Evolutionary conservation across 2,113 vertebrate species (phyloP), one percentile per base, ranked within the genome.

Genomic region (Solea solea): DNA sequence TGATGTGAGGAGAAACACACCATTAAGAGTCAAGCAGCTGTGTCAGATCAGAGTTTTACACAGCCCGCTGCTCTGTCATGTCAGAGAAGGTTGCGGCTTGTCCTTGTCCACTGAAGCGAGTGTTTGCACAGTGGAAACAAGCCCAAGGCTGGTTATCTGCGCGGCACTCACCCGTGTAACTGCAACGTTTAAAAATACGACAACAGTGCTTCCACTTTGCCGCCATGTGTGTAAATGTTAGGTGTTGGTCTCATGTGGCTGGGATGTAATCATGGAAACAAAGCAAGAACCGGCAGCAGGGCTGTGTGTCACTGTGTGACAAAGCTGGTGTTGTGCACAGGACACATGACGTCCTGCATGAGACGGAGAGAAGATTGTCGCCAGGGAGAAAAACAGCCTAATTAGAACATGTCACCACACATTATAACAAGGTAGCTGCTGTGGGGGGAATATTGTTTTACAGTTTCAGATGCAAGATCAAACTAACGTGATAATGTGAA

Each of bases 11-110:
- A 74, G 80, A 76, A 81, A 85, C 71, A 74, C 87, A 27, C 74
- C 79, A 76, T 89, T 88, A 78, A 67, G 90, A 86, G 53, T 82
- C 83, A 88, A 89, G 81, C 86, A 85, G 84, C 88, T 90, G 87
- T 88, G 84, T 86, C 78, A 69, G 80, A 88, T 86, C 83, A 70
- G 69, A 69, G 75, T 80, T 64, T 83, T 76, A 74, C 70, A 85
- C 86, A 83, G 86, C 69, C 74, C 49, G 25, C 80, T 73, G 87
- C 81, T 70, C 62, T 65, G 76, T 84, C 49, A 67, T 72, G 83
- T 83, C 77, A 62, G 69, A 61, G 74, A 75, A 72, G 68, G 76
- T 65, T 80, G 82, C 65, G 46, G 83, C 81, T 84, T 81, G 85
- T 86, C 85, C 75, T 86, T 80, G 90, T 82, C 85, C 82, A 54